phyloP scores from a whole-genome alignment of 2,888 invertebrate genomes.

The Diplazon laetatorius region DNA sequence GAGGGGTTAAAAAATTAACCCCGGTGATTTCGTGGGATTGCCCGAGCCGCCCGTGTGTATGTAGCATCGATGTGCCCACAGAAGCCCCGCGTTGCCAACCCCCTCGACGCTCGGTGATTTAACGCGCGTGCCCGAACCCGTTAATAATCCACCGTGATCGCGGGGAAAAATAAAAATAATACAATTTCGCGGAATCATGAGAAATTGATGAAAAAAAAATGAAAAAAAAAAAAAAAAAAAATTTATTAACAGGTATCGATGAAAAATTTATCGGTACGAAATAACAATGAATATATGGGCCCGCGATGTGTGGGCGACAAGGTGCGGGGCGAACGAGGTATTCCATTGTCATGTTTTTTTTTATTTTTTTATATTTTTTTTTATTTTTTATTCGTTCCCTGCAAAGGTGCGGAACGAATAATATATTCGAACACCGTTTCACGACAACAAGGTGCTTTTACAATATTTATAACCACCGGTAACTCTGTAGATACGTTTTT shows the following conservation, averaged over 20 bases:
- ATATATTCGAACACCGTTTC: no score
- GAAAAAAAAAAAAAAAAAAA: no score
- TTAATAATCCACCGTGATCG: neutral
- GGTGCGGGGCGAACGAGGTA: neutral
- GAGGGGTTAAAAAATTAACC: constrained; percentile 66
- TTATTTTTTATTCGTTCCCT: no score
- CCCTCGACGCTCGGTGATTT: constrained; percentile 47
- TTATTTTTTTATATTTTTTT: no score
- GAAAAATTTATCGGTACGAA: neutral
- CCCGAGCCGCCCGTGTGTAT: neutral
- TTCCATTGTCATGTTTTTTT: neutral
- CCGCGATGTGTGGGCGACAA: neutral
- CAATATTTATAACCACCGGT: no score
- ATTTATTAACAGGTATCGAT: constrained; percentile 1
- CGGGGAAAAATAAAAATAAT: constrained; percentile 8
- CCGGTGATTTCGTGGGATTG: constrained; percentile 56
- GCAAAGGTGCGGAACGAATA: no score
- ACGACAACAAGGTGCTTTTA: no score
- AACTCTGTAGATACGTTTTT: no score
- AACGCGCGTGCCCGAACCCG: constrained; percentile 32
- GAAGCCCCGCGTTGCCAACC: constrained; percentile 36
- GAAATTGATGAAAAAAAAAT: constrained; percentile 43
- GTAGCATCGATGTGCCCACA: constrained; percentile 53
- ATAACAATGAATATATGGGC: neutral
- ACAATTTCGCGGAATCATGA: neutral